These are phyloP conservation scores for Athalia cordata DNA, from an alignment of 2,888 invertebrate genomes.

Conservation along the genomic window DNA sequence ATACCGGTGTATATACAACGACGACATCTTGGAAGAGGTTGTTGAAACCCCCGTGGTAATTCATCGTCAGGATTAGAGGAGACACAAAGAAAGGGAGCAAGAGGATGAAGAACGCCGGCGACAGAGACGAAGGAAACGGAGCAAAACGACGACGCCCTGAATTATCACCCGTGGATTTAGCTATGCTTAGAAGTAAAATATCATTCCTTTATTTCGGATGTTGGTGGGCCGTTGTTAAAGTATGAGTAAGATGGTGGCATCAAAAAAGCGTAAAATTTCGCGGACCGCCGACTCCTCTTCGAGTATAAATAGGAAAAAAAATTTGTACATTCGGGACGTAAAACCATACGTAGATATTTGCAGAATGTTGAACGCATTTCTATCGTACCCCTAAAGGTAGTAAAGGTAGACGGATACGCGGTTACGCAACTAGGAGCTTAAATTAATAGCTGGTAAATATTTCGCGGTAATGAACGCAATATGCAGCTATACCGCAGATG, in stretches of 20 bases:
- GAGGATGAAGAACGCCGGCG: neutral
- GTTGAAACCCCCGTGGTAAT: conserved; percentile 32
- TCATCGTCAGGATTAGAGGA: conserved; percentile 45
- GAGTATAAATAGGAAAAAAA: no score
- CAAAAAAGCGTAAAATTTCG: conserved; percentile 13
- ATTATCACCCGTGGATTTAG: conserved; percentile 47
- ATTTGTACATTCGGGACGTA: no score
- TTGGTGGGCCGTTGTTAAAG: neutral
- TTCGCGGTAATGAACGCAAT: neutral
- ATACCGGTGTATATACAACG: conserved; percentile 14
- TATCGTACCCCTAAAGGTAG: neutral
- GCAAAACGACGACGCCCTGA: conserved; percentile 38
- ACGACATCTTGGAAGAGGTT: conserved; percentile 29
- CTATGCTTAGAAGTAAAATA: conserved; percentile 42
- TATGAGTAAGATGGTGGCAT: neutral
- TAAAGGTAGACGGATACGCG: neutral
- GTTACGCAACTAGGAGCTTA: neutral
- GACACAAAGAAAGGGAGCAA: conserved; percentile 37
- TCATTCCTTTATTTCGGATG: conserved; percentile 41
- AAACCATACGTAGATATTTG: neutral
- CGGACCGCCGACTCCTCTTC: neutral
- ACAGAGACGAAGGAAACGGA: conserved; percentile 18
- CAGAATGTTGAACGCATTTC: no score
- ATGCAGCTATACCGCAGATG: neutral
- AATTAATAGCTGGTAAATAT: conserved; percentile 42